Conservation (phyloP, 2,888 invertebrate genomes). For the Lasioglossum morio region DNA sequence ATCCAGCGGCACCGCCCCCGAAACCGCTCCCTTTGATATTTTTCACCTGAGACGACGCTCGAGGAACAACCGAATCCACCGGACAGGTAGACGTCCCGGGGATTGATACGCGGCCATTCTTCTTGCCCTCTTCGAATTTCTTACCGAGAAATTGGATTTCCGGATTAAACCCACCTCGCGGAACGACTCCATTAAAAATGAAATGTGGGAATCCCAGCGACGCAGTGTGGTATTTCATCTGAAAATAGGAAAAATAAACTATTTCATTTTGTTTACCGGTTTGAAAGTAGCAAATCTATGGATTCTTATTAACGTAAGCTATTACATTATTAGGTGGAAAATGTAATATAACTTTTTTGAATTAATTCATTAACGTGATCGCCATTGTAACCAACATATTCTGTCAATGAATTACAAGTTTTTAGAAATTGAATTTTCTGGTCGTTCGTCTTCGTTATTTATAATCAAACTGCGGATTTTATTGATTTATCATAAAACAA, state of each 20-base stretch:
- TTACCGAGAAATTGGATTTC: neutral
- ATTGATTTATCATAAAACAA: too few species aligned
- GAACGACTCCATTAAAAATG: neutral
- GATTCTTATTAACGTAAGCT: too few species aligned
- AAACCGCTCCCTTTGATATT: conserved; percentile 27
- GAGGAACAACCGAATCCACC: neutral
- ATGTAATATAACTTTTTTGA: too few species aligned
- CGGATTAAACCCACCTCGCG: neutral
- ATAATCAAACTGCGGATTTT: too few species aligned
- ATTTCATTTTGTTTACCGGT: neutral
- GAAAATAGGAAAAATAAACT: neutral
- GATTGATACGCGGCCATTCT: neutral
- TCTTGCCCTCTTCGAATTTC: neutral
- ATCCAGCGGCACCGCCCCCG: neutral
- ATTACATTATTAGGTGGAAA: too few species aligned
- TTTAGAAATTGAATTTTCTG: too few species aligned
- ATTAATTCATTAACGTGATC: too few species aligned
- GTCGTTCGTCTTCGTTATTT: too few species aligned
- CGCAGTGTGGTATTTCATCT: neutral
- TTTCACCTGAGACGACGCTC: conserved; percentile 35
- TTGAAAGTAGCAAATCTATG: too few species aligned
- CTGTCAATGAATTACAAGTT: too few species aligned
- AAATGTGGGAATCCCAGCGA: neutral
- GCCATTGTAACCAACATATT: too few species aligned
- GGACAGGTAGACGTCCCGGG: conserved; percentile 13